Base-by-base conservation (phyloP, 2,797 vertebrate species). In the Ctenochaetus hawaiiensis region DNA sequence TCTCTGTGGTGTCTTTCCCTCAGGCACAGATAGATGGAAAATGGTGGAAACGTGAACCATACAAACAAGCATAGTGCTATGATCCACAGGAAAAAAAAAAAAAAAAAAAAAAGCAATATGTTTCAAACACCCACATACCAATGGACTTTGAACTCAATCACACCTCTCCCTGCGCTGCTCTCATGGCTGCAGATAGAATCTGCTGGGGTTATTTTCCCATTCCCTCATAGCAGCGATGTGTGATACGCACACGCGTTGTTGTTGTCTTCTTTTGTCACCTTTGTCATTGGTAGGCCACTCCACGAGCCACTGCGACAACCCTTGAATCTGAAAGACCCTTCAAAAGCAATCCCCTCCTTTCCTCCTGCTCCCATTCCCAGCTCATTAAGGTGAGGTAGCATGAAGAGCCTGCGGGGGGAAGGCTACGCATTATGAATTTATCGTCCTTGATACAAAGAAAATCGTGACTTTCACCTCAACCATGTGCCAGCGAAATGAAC, bases 71-170 rank as follows among this genome's bases (percentile, higher is more conserved):
- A 47, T 1, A 26, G 22, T 1, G 57, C 12, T 11, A 45, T 39
- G 45, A 53, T 81, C 67, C 65, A 43, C 17, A 16, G 18, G 2
- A 11, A n/a, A 59, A 64, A 60, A 66, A 75, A 4, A 4, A 37
- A 4, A 11, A 63, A 60, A 70, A 76, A 39, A 67, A 56, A 88
- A 76, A 70, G 66, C 81, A 84, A 87, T 86, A 81, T 81, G 72
- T 87, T 84, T 75, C 58, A 72, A 51, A 41, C 83, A 45, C 77
- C 82, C 51, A 82, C 87, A 34, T 45, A 49, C 37, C 73, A 14
- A 12, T 78, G 83, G 71, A 79, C 81, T 85, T 67, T 92, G 88
- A 92, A 89, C 92, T 87, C 86, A 89, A 92, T 93, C 91, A 85
- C 82, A 80, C 67, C 53, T 74, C 81, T 80, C 58, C 49, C 65